Evolutionary conservation across 1,140 invertebrate species (phyloP), one percentile per base, ranked within the genome.

Genomic region (Adoxophyes honmai): DNA sequence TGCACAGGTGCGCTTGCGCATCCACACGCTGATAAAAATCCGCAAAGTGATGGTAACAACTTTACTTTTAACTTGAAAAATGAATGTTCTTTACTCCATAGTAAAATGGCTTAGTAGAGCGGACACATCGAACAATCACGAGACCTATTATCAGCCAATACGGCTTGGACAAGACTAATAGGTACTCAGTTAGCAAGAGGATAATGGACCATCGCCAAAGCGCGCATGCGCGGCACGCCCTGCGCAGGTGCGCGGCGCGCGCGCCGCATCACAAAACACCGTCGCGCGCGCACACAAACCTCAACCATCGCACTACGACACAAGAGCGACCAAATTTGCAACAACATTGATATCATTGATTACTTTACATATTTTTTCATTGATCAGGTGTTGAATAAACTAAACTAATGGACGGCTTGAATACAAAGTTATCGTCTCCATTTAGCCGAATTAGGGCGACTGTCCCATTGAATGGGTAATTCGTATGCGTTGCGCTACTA

Each of bases 231-330:
- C 38, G 65, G 75, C 77, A 80, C 71, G 75, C 21, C 34, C 51
- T 33, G 68, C 70, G 76, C 81, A 85, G 78, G 74, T 85, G 81
- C 75, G 78, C 73, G 62, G 66, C 69, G 71, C 78, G 73, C 72
- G 81, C 60, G 59, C 64, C 38, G 75, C 70, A 81, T 84, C 16
- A 16, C 59, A 70, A n/a, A n/a, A 72, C 16, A 54, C 42, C 6
- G 11, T 21, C 15, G n/a, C 39, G 11, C 56, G 13, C 28, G 15
- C 57, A 34, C n/a, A n/a, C n/a, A 36, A 55, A 55, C 35, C 10
- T 57, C 5, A 2, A 13, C 28, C 44, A 34, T 59, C 35, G 9
- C 7, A 0, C 34, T 3, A 0, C 11, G 9, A 16, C 13, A 21
- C 11, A 63, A 34, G 37, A 21, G 16, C 7, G 9, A 33, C 11